A percentile compares a stretch with the other conserved stretches of the same genome.
These are phyloP conservation scores for Cryptophagus acutangulus DNA, from an alignment of 2,888 invertebrate genomes.

Conservation along the genomic window DNA sequence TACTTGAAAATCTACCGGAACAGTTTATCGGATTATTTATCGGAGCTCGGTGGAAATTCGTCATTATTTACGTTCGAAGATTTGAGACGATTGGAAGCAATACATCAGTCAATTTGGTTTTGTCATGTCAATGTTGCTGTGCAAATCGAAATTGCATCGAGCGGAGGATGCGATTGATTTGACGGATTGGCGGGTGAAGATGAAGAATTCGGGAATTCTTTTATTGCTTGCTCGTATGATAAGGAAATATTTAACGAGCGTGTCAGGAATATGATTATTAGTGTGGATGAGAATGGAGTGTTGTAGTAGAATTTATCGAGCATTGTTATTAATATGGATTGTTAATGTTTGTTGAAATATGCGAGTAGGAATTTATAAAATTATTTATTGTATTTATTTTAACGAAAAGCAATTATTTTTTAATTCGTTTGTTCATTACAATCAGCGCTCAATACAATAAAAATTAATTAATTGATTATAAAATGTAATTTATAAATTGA, in stretches of 20 bases:
- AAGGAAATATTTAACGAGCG: background rate
- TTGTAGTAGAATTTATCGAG: background rate
- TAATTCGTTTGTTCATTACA: too few relatives aligned
- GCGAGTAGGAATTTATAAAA: too few relatives aligned
- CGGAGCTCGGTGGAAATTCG: conserved; percentile 27
- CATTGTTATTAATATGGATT: background rate
- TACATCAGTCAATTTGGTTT: conserved; percentile 6
- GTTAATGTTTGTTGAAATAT: too few relatives aligned
- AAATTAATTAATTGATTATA: too few relatives aligned
- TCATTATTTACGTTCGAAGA: conserved; percentile 26
- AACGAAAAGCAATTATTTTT: too few relatives aligned
- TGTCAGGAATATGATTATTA: background rate
- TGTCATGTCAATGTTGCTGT: background rate
- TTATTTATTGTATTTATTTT: background rate
- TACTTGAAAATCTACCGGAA: conserved; percentile 30
- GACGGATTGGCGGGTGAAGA: background rate
- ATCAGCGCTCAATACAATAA: too few relatives aligned
- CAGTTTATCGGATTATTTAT: conserved; percentile 24
- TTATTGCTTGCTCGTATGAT: background rate
- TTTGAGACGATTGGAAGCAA: conserved; percentile 17
- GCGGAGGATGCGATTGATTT: background rate
- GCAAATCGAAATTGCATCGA: background rate
- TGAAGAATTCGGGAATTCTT: background rate
- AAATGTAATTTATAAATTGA: too few relatives aligned
- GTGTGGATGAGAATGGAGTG: background rate